These are phyloP conservation scores for Pachyrhynchus sulphureomaculatus DNA, from an alignment of 1,140 invertebrate species.

Conservation along the genomic window DNA sequence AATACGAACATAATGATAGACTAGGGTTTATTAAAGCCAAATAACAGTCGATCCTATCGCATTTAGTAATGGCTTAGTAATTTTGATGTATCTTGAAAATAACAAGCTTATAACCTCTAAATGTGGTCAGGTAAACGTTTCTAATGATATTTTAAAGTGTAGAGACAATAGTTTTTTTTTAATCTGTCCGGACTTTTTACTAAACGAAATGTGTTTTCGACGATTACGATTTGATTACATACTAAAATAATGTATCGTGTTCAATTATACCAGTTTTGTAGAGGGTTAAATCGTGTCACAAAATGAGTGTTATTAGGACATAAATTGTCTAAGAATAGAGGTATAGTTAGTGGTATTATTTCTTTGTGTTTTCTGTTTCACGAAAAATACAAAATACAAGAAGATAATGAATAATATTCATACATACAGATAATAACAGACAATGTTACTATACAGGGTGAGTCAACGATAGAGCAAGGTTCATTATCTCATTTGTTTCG, in stretches of 20 bases:
- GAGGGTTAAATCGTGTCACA: slow-evolving; percentile 14
- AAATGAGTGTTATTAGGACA: slow-evolving; percentile 6
- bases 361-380: too few species aligned
- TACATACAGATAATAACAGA: too few species aligned
- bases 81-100: slow-evolving; percentile 21
- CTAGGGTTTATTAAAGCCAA: slow-evolving; percentile 17
- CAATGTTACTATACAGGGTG: too few species aligned
- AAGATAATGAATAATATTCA: too few species aligned
- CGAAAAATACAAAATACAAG: too few species aligned
- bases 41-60: slow-evolving; percentile 10
- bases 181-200: slow-evolving; percentile 4
- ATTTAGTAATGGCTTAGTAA: slow-evolving; percentile 22
- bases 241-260: slow-evolving; percentile 1
- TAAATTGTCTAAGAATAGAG: too few species aligned
- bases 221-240: slow-evolving; percentile 23
- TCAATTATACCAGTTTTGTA: background rate
- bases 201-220: slow-evolving; percentile 26
- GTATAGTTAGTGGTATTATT: too few species aligned
- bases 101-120: slow-evolving; percentile 22
- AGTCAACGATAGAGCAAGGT: too few species aligned
- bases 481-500: too few species aligned
- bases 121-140: slow-evolving; percentile 22
- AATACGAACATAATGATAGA: slow-evolving; percentile 21
- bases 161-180: slow-evolving; percentile 10
- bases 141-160: slow-evolving; percentile 24